These are phyloP conservation scores for Heliconius congener DNA, from an alignment of 1,140 invertebrate genomes.

Conservation along the genomic window DNA sequence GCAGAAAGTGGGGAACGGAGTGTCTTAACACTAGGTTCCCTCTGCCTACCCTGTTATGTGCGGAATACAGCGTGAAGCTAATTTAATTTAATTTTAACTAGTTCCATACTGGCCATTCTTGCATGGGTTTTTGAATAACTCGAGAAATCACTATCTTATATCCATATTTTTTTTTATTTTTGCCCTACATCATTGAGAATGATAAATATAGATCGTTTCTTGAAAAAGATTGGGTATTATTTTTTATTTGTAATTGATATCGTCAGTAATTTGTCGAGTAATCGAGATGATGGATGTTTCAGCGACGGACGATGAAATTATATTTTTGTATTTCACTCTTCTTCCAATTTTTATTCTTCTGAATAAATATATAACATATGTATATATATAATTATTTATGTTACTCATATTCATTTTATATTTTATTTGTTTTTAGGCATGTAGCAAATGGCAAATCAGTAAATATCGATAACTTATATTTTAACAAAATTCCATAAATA, in stretches of 20 bases:
- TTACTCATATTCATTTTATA: too few relatives aligned
- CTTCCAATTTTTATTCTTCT: not conserved
- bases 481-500: not conserved
- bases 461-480: not conserved
- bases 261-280: slow-evolving; percentile 3
- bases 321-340: not conserved
- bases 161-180: not conserved
- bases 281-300: slow-evolving; percentile 8
- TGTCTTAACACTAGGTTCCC: too few relatives aligned
- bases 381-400: too few relatives aligned
- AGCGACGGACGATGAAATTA: not conserved
- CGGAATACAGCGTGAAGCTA: too few relatives aligned
- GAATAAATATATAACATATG: too few relatives aligned
- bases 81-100: too few relatives aligned
- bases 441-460: not conserved
- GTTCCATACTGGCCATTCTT: too few relatives aligned
- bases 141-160: too few relatives aligned
- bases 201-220: not conserved
- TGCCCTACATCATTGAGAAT: not conserved
- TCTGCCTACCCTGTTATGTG: too few relatives aligned
- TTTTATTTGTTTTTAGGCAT: too few relatives aligned
- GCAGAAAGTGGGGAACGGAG: too few relatives aligned
- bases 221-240: not conserved
- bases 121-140: too few relatives aligned
- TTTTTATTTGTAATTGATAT: slow-evolving; percentile 8